These are phyloP conservation scores for Eulemur albifrons DNA, from an alignment of 2,797 vertebrate genomes.

Conservation along the genomic window DNA sequence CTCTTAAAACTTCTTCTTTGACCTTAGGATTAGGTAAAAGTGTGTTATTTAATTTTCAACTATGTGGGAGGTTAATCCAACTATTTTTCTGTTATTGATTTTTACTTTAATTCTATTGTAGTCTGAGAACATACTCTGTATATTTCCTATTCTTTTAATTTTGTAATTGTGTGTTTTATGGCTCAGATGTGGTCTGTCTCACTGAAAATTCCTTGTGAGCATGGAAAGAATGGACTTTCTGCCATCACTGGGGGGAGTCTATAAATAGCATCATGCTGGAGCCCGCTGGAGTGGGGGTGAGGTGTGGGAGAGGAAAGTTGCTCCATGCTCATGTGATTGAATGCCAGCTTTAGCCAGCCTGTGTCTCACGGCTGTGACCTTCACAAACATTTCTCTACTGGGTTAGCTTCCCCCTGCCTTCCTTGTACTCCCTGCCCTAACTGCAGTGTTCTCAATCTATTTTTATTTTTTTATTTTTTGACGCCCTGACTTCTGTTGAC, in stretches of 20 bases:
- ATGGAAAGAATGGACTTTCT: background rate
- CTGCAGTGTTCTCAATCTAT: background rate
- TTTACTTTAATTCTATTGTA: background rate
- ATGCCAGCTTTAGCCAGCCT: background rate
- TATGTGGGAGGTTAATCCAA: background rate
- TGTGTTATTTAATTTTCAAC: background rate
- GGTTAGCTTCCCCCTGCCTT: too few species aligned
- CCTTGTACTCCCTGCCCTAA: background rate
- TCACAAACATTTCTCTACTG: background rate
- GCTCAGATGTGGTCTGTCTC: background rate
- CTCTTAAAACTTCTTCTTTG: background rate
- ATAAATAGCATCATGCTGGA: background rate
- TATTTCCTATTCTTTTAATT: background rate
- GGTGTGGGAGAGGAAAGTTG: accelerated
- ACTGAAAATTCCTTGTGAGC: background rate
- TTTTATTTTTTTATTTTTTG: background rate
- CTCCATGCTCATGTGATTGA: background rate
- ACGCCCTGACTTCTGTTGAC: too few species aligned
- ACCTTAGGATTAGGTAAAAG: background rate
- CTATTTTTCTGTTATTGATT: background rate
- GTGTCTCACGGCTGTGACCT: background rate
- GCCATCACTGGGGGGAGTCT: too few species aligned
- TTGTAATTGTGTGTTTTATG: background rate
- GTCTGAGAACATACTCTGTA: background rate
- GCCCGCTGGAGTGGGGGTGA: background rate